Percentiles rank a stretch among this genome's conserved stretches.
These are phyloP conservation scores for Lepidonotus clava DNA, from an alignment of 2,888 invertebrate genomes.

Conservation along the genomic window DNA sequence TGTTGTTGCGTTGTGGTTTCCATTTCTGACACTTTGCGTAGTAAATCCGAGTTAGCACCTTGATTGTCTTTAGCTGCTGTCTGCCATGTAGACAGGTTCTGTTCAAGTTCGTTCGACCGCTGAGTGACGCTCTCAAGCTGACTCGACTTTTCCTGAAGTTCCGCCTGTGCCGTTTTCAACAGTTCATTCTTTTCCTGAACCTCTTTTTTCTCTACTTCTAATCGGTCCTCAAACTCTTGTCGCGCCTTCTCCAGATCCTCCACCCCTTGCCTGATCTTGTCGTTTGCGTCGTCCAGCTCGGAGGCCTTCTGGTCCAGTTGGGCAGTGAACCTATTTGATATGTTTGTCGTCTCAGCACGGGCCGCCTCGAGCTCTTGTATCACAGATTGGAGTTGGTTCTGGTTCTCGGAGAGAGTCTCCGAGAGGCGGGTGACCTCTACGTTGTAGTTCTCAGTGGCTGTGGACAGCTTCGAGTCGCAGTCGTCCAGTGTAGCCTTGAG, in stretches of 20 bases:
- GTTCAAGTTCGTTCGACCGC: slow-evolving; percentile 72
- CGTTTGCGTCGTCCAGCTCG: background rate
- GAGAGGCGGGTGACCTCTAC: slow-evolving; percentile 56
- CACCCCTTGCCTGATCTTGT: background rate
- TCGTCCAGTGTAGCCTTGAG: slow-evolving; percentile 57
- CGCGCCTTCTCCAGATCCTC: slow-evolving; percentile 10
- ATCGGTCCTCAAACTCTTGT: background rate
- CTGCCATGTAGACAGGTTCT: slow-evolving; percentile 61
- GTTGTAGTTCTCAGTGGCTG: slow-evolving; percentile 44
- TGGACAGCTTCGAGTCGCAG: slow-evolving; percentile 52
- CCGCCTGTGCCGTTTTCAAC: slow-evolving; percentile 18
- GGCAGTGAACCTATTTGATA: slow-evolving; percentile 31
- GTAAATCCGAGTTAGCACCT: slow-evolving; percentile 42
- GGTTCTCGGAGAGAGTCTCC: slow-evolving; percentile 46
- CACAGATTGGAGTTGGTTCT: slow-evolving; percentile 53
- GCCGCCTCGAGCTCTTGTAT: slow-evolving; percentile 58
- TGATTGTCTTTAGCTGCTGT: slow-evolving; percentile 54
- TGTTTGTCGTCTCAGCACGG: slow-evolving; percentile 8
- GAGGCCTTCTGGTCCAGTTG: slow-evolving; percentile 25
- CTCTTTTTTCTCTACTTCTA: background rate
- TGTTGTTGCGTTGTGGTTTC: slow-evolving; percentile 33
- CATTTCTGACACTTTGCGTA: background rate
- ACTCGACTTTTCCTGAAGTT: slow-evolving; percentile 55
- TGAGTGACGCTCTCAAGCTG: slow-evolving; percentile 67
- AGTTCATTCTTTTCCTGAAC: background rate